Base-by-base conservation (phyloP, 1,140 invertebrate genomes). In the Drosophila arawakana region DNA sequence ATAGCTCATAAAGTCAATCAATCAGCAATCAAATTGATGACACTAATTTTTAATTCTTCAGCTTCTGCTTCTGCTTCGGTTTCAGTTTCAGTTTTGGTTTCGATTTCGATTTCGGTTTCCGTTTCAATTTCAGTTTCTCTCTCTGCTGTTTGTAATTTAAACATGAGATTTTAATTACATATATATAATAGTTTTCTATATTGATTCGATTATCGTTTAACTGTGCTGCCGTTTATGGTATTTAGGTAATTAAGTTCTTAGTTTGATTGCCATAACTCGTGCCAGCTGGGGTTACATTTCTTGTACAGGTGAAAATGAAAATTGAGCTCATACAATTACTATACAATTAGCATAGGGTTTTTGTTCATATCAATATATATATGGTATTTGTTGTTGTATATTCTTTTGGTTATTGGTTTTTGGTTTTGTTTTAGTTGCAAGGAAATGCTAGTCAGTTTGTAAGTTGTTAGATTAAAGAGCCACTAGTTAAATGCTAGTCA, bases 251-350 rank as follows among this genome's bases (percentile, higher is more conserved):
- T 35, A 43, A 57, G 35, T 61, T 80, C 34, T 54, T 76, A 63
- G 52, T 69, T 76, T 30, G 46, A 79, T 89, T 81, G 81, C 86
- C 86, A 92, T 92, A 92, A 91, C 85, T 93, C 93, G 94, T 94
- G 94, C 94, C 94, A 94, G 93, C 93, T 94, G 94, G 93, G 93
- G 93, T 93, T 92, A 92, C 90, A 91, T 71, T 84, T 80, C 55
- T 80, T 73, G 46, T 83, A 84, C 80, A 83, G 73, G 60, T 76
- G 72, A 86, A 30, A 89, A 89, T 90, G 52, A 88, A 83, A 86
- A 82, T 70, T 82, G 25, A 86, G 82, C 55, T 86, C 52, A 78
- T 81, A 59, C 57, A 44, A 35, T 54, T 54, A 52, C 49, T 25
- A 86, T 84, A 78, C 81, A 81, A 86, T 86, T 66, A 78, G 67